Evolutionary conservation across 2,797 vertebrate species (phyloP), one percentile per base, ranked within the genome.

Genomic region (Acestrorhynchus altus): DNA sequence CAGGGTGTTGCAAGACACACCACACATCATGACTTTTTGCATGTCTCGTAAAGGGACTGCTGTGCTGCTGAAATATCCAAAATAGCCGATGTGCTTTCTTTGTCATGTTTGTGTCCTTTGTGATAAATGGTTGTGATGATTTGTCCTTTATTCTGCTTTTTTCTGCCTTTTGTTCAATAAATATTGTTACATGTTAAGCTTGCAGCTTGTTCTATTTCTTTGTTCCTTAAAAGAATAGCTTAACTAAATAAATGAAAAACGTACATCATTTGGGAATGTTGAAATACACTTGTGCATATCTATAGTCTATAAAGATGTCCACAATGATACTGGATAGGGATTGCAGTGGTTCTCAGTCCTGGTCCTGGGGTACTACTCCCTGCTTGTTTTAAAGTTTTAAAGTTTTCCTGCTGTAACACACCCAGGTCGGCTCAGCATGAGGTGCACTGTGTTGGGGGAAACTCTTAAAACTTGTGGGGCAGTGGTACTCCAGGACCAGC

Each of bases 31-130:
- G 74, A 46, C 70, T 75, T 76, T 80, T 70, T 67, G 86, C 88
- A 87, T 91, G 85, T 89, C 89, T 85, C 87, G n/a, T 88, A 86
- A 79, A 91, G 88, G 91, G 74, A 80, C 51, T 82, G 76, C 84
- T 68, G 85, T 86, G 88, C 90, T 90, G 92, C 90, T 90, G 77
- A 83, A n/a, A 83, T 57, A 77, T 83, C 61, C 83, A 81, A 84
- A 88, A 78, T 74, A 46, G 77, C 80, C 80, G 82, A 44, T 61
- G 83, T 83, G 83, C 83, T 83, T 89, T 77, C 35, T 75, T 77
- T 72, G 76, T 88, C 83, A 60, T 87, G 81, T 81, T 72, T 16
- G 7, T 71, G 56, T 80, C 49, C 44, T 82, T 74, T 82, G 69
- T 69, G 71, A 75, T 65, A 74, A 82, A 70, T 77, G 10, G 35